Conservation (phyloP, 2,797 vertebrate species). For the Onychomys torridus region DNA sequence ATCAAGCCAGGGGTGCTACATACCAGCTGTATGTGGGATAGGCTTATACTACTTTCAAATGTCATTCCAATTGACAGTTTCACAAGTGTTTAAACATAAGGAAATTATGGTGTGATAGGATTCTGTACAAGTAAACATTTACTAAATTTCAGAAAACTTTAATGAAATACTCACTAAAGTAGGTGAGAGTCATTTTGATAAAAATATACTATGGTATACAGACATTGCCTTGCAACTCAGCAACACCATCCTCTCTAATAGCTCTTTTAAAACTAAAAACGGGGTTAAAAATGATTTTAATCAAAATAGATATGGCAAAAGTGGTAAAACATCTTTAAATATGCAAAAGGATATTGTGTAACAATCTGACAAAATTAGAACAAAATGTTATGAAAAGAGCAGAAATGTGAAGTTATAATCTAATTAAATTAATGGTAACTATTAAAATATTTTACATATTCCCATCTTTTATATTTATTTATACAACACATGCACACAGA, state of each 20-base stretch:
- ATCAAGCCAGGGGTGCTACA: background rate
- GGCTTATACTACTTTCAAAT: background rate
- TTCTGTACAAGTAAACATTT: background rate
- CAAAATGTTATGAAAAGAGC: constrained; percentile 1
- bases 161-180: background rate
- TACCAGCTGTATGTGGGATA: background rate
- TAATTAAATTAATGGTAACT: background rate
- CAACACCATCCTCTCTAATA: background rate
- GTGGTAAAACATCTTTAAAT: background rate
- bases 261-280: background rate
- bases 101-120: background rate
- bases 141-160: background rate
- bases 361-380: background rate
- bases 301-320: background rate
- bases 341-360: constrained; percentile 2
- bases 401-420: background rate
- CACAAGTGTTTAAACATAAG: background rate
- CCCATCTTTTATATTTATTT: background rate
- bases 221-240: background rate
- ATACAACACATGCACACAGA: background rate
- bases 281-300: constrained; percentile 1
- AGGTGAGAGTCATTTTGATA: background rate
- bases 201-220: background rate
- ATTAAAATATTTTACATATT: background rate
- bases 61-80: background rate